Evolutionary conservation across 2,113 vertebrate species (phyloP).

Genomic region (Oryzias javanicus): DNA sequence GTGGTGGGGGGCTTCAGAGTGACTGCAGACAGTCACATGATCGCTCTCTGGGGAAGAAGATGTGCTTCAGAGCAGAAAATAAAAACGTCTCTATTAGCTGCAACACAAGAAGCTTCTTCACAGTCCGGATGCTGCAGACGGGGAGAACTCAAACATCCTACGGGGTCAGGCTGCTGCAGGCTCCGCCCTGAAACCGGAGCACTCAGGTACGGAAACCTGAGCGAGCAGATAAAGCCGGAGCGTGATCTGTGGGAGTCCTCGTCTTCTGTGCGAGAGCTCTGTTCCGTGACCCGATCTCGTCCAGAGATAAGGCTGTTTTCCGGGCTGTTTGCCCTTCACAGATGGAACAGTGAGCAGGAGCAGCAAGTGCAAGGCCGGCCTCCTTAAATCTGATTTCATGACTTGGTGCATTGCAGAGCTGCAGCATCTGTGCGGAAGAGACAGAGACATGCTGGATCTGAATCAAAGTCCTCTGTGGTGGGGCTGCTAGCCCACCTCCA

Average conservation of each 20-base stretch:
- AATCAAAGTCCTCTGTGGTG: constrained; percentile 50
- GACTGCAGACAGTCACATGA: constrained; percentile 17
- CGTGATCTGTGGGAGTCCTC: constrained; percentile 14
- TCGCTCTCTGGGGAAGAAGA: constrained; percentile 2
- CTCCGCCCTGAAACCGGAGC: constrained; percentile 28
- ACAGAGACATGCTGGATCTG: constrained; percentile 36
- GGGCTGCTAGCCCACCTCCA: constrained; percentile 23
- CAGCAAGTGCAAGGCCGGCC: constrained; percentile 35
- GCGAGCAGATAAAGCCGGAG: constrained; percentile 33
- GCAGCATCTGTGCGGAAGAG: constrained; percentile 44
- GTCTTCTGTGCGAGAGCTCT: constrained; percentile 20
- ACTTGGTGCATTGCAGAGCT: constrained; percentile 57
- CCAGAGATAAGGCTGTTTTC: constrained; percentile 48
- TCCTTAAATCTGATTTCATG: constrained; percentile 53
- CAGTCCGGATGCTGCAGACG: constrained; percentile 13
- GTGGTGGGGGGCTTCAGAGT: no score
- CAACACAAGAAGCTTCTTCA: constrained; percentile 7
- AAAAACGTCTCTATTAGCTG: not conserved
- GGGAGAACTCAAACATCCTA: constrained; percentile 24
- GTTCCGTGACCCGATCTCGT: constrained; percentile 36
- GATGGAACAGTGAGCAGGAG: constrained; percentile 33
- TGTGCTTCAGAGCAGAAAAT: not conserved
- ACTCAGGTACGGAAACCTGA: constrained; percentile 45
- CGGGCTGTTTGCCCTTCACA: constrained; percentile 38
- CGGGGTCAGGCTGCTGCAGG: constrained; percentile 3